Evolutionary conservation across 2,888 invertebrate genomes (phyloP).

Genomic region (Tenthredo distinguenda): DNA sequence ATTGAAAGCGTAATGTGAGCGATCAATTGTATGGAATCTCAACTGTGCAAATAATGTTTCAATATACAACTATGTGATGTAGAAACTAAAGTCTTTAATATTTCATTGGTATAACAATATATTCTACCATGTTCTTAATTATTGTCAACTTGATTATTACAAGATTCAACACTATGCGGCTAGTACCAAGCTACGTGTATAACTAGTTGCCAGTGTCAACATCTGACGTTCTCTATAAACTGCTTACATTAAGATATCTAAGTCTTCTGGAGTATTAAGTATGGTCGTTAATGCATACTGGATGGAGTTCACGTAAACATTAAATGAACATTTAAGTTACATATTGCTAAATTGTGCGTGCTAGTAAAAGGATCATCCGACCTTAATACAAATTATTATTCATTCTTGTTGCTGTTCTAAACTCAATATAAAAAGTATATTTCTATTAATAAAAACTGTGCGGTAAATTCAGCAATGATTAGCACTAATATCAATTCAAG

Average conservation of each 20-base stretch:
- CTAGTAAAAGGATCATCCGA: neutral
- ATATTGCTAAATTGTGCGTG: neutral
- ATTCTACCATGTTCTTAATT: neutral
- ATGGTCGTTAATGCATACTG: constrained; percentile 20
- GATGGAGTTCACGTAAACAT: constrained; percentile 34
- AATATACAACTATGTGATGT: constrained; percentile 9
- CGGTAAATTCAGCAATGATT: constrained; percentile 6
- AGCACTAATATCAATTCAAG: constrained; percentile 40
- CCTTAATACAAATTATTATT: neutral
- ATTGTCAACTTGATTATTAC: neutral
- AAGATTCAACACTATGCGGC: constrained; percentile 47
- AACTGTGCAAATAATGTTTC: neutral
- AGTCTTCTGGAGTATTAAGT: neutral
- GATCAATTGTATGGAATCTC: neutral
- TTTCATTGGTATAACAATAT: constrained; percentile 4
- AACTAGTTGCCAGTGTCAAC: constrained; percentile 56
- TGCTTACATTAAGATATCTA: constrained; percentile 5
- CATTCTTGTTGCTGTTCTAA: neutral
- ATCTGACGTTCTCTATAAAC: neutral
- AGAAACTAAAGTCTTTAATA: neutral
- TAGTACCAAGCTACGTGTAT: constrained; percentile 60
- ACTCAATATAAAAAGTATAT: constrained; percentile 36
- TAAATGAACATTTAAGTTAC: constrained; percentile 56
- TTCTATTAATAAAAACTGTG: constrained; percentile 17
- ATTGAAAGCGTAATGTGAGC: neutral